phyloP scores from a whole-genome alignment of 2,797 vertebrate genomes.

The Agapornis canus region DNA sequence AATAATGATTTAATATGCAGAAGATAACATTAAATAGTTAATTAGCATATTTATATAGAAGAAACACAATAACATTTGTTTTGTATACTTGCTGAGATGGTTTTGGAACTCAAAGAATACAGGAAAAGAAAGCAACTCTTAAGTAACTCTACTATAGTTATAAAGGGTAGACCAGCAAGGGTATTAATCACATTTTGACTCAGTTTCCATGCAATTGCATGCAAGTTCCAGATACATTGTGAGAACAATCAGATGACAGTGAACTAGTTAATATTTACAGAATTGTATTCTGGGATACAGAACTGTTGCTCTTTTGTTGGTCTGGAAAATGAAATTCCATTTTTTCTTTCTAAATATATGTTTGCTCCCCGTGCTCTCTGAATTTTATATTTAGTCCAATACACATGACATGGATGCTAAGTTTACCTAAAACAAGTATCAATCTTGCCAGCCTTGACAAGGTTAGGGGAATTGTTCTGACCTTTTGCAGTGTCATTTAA shows the following conservation, averaged over 20 bases:
- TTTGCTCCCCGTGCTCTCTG: slow-evolving; percentile 4
- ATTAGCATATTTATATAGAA: neutral
- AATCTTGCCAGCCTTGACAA: slow-evolving; percentile 32
- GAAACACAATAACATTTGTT: neutral
- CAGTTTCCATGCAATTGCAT: neutral
- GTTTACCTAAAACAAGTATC: slow-evolving; percentile 52
- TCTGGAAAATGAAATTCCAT: slow-evolving; percentile 50
- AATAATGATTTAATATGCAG: neutral
- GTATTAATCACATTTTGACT: neutral
- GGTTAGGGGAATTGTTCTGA: slow-evolving; percentile 32
- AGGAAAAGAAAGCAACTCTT: neutral
- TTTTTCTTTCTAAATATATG: slow-evolving; percentile 50
- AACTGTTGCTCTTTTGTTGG: neutral
- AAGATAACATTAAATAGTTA: neutral
- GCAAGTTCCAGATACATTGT: neutral
- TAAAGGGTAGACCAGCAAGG: neutral
- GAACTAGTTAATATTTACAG: slow-evolving; percentile 24
- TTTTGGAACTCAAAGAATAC: neutral
- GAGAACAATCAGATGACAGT: neutral
- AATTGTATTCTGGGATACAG: neutral
- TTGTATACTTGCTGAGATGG: neutral
- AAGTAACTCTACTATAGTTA: neutral
- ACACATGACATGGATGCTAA: slow-evolving; percentile 32
- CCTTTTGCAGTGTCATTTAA: slow-evolving; percentile 28
- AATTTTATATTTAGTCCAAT: slow-evolving; percentile 51